Evolutionary conservation across 2,888 invertebrate species (phyloP).

Genomic region (Galeopsomyia nigrocyanea): DNA sequence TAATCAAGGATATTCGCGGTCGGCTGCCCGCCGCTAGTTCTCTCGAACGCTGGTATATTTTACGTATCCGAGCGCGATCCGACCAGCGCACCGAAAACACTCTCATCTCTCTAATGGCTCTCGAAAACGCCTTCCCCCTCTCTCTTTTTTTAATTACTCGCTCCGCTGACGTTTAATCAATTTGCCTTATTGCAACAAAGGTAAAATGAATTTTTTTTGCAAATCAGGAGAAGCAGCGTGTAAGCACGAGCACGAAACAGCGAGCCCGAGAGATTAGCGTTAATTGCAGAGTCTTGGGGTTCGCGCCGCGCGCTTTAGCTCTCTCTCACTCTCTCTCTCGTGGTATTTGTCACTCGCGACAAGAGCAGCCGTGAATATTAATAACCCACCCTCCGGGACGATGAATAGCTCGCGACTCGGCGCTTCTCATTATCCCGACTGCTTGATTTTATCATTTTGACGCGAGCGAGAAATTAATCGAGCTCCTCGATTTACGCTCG

Average conservation of each 20-base stretch:
- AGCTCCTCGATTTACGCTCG: conserved; percentile 25
- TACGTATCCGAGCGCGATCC: conserved; percentile 47
- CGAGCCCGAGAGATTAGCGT: conserved; percentile 65
- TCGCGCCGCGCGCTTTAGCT: conserved; percentile 5
- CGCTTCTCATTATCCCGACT: conserved; percentile 62
- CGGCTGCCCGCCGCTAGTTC: conserved; percentile 55
- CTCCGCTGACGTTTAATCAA: conserved; percentile 2
- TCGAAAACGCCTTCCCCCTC: background rate
- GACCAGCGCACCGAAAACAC: conserved; percentile 19
- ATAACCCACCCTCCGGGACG: conserved; percentile 60
- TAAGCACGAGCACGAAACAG: conserved; percentile 36
- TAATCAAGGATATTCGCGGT: conserved; percentile 69
- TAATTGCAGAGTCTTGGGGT: conserved; percentile 64
- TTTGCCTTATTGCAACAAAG: too few relatives aligned
- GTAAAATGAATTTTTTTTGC: background rate
- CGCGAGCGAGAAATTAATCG: conserved; percentile 44
- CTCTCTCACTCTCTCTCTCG: conserved; percentile 45
- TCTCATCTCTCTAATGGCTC: conserved; percentile 40
- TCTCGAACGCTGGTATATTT: conserved; percentile 50
- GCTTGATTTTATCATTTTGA: conserved; percentile 63
- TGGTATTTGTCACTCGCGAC: conserved; percentile 66
- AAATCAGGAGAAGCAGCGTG: background rate
- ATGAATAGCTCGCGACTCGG: conserved; percentile 62
- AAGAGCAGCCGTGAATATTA: conserved; percentile 64
- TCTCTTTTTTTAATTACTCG: background rate